Conservation (phyloP, 2,113 vertebrate species). For the Otocyon megalotis region DNA sequence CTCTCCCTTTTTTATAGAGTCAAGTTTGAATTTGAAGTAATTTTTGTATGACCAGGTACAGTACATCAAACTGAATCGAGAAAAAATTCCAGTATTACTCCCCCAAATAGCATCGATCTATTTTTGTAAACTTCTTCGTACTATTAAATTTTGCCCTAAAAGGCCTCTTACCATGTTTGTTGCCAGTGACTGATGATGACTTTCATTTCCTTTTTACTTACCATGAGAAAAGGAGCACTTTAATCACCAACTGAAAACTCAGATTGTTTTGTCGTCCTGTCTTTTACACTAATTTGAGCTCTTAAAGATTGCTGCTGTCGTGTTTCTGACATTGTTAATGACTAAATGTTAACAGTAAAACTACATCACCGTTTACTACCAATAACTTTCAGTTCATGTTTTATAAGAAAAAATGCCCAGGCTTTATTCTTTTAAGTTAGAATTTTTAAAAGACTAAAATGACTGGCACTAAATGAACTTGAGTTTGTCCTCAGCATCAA, state of each 20-base stretch:
- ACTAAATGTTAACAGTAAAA: constrained; percentile 86
- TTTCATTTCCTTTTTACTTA: constrained; percentile 86
- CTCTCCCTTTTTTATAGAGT: constrained; percentile 89
- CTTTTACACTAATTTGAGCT: constrained; percentile 87
- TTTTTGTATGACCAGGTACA: constrained; percentile 91
- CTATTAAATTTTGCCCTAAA: constrained; percentile 89
- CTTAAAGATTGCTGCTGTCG: constrained; percentile 86
- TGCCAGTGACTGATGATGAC: constrained; percentile 88
- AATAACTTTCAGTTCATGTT: constrained; percentile 82
- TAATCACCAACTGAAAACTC: constrained; percentile 84
- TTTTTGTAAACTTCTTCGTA: constrained; percentile 90
- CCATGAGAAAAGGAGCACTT: constrained; percentile 88
- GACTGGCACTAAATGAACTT: constrained; percentile 85
- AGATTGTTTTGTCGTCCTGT: constrained; percentile 83
- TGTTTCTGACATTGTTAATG: constrained; percentile 81
- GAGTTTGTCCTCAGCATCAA: constrained; percentile 77
- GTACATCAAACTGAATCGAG: constrained; percentile 87
- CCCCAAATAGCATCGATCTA: constrained; percentile 89
- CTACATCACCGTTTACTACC: constrained; percentile 78
- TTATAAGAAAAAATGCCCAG: constrained; percentile 77
- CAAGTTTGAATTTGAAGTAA: constrained; percentile 88
- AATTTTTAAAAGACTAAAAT: constrained; percentile 56
- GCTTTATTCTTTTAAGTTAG: constrained; percentile 70
- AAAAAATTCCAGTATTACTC: constrained; percentile 86
- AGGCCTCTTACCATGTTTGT: constrained; percentile 85